phyloP scores from a whole-genome alignment of 2,113 vertebrate genomes.

The Phalacrocorax brasilianus region DNA sequence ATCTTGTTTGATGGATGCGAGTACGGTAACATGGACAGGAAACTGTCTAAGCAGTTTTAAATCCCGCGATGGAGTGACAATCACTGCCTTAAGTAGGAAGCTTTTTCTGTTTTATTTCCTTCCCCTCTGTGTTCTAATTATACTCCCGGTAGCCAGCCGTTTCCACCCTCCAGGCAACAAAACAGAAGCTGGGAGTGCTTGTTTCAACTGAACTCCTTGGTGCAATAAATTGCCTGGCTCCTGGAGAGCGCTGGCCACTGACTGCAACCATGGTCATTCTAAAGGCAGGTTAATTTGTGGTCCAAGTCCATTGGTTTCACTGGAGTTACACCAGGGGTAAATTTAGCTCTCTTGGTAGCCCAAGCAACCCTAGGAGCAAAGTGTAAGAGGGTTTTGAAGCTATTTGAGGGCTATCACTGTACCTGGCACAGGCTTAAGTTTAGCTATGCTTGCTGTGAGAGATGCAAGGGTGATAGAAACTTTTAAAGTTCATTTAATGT shows the following conservation, averaged over 20 bases:
- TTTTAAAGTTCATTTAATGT: background rate
- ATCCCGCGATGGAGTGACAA: background rate
- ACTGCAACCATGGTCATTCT: background rate
- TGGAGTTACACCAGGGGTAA: background rate
- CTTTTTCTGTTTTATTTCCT: background rate
- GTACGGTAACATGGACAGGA: background rate
- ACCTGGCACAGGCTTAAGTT: background rate
- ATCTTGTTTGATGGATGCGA: background rate
- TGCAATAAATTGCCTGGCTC: background rate
- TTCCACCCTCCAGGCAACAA: background rate
- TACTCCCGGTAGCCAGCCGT: accelerated
- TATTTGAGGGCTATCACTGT: background rate
- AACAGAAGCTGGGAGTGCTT: background rate
- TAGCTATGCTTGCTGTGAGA: background rate
- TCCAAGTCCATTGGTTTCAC: background rate
- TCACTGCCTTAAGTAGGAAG: background rate
- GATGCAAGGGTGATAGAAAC: background rate
- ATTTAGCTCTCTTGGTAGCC: background rate
- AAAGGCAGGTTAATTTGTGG: background rate
- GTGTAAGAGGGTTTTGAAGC: background rate
- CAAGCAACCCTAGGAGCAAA: background rate
- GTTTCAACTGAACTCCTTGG: background rate
- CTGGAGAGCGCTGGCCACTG: background rate
- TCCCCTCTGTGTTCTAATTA: conserved; percentile 24
- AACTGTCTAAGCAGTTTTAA: background rate